Evolutionary conservation across 2,888 invertebrate species (phyloP).

Genomic region (Eurytoma californica): DNA sequence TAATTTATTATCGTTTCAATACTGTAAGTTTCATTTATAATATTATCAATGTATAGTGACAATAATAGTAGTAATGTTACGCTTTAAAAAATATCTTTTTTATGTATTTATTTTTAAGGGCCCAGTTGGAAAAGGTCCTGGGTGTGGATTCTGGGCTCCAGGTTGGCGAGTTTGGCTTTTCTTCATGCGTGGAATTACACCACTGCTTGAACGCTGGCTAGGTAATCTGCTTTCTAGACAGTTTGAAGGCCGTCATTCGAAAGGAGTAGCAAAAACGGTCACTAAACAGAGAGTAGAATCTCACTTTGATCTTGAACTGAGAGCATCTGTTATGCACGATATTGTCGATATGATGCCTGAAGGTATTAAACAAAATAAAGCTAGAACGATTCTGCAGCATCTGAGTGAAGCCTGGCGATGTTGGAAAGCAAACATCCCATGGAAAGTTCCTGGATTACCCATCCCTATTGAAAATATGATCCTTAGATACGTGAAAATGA

Average conservation of each 20-base stretch:
- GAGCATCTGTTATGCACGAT: constrained; percentile 97
- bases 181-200: constrained; percentile 99
- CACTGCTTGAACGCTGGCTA: constrained; percentile 98
- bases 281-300: constrained; percentile 99
- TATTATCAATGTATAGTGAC: background rate
- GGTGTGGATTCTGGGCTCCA: constrained; percentile 98
- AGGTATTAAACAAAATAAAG: constrained; percentile 99
- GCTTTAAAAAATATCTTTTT: background rate
- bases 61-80: background rate
- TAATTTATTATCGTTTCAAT: constrained; percentile 99
- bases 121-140: constrained; percentile 98
- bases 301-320: constrained; percentile 98
- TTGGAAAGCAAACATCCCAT: constrained; percentile 99
- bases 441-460: constrained; percentile 99
- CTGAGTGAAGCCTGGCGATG: constrained; percentile 99
- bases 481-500: constrained; percentile 99
- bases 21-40: constrained; percentile 82
- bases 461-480: constrained; percentile 99
- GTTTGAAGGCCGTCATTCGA: constrained; percentile 99
- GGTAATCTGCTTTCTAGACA: constrained; percentile 98
- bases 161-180: constrained; percentile 99
- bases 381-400: constrained; percentile 98
- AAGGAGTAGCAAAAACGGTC: constrained; percentile 99
- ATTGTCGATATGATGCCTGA: constrained; percentile 99
- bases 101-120: constrained; percentile 79